These are phyloP conservation scores for Diplodus puntazzo DNA, from an alignment of 2,797 vertebrate species.

Conservation along the genomic window DNA sequence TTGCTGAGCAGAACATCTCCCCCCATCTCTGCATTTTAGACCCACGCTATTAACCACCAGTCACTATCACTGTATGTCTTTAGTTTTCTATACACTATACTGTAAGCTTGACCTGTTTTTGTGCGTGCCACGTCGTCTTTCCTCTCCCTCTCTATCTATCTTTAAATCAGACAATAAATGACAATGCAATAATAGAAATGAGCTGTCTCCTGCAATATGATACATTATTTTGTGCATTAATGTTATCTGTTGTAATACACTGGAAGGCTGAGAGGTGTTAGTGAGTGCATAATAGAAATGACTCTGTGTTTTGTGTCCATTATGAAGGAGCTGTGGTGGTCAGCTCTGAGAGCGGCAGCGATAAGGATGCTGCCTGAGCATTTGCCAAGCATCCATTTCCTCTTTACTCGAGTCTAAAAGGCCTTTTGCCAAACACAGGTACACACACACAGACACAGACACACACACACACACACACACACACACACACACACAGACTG, in stretches of 20 bases:
- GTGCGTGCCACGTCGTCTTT: neutral
- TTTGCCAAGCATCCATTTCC: slow-evolving; percentile 75
- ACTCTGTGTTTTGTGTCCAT: slow-evolving; percentile 59
- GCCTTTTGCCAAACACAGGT: slow-evolving; percentile 45
- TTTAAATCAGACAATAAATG: slow-evolving; percentile 37
- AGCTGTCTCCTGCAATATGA: neutral
- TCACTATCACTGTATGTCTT: slow-evolving; percentile 30
- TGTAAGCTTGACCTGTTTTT: neutral
- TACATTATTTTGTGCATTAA: slow-evolving; percentile 44
- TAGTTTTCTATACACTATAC: neutral
- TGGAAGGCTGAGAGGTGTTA: slow-evolving; percentile 40
- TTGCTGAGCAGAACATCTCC: slow-evolving; percentile 56
- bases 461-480: slow-evolving; percentile 30
- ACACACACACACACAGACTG: slow-evolving; percentile 27
- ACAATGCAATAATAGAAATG: slow-evolving; percentile 12
- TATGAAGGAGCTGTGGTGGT: slow-evolving; percentile 68
- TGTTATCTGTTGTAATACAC: slow-evolving; percentile 39
- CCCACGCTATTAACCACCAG: slow-evolving; percentile 60
- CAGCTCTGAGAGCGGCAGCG: slow-evolving; percentile 64
- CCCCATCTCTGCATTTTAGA: slow-evolving; percentile 46
- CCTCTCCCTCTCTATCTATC: neutral
- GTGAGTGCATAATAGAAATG: slow-evolving; percentile 59
- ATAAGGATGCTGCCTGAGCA: slow-evolving; percentile 69
- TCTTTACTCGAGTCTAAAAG: slow-evolving; percentile 66
- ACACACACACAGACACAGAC: slow-evolving; percentile 37